Evolutionary conservation across 2,888 invertebrate species (phyloP).

Genomic region (Papilio protenor): DNA sequence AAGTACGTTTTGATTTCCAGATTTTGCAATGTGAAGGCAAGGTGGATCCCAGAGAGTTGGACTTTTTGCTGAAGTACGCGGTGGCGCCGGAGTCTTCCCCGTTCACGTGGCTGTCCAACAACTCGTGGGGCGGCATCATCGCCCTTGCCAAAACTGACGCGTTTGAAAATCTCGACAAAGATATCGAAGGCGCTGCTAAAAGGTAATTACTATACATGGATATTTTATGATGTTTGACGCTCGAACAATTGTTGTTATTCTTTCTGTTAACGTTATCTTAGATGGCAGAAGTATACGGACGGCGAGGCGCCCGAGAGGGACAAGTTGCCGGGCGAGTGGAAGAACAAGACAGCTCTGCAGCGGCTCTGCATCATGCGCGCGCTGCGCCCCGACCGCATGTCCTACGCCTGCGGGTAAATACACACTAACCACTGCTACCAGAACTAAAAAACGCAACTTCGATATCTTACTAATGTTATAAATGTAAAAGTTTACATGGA

Average conservation of each 20-base stretch:
- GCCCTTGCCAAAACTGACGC: slow-evolving; percentile 90
- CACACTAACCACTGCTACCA: background rate
- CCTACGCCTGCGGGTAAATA: slow-evolving; percentile 91
- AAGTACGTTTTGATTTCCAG: slow-evolving; percentile 50
- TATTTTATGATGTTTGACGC: background rate
- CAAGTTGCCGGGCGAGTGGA: slow-evolving; percentile 98
- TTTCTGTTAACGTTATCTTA: slow-evolving; percentile 49
- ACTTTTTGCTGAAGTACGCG: slow-evolving; percentile 94
- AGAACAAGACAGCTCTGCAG: slow-evolving; percentile 93
- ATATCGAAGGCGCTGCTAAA: slow-evolving; percentile 95
- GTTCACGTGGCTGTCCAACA: slow-evolving; percentile 92
- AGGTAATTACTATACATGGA: slow-evolving; percentile 64
- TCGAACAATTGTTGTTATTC: background rate
- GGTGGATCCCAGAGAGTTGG: slow-evolving; percentile 90
- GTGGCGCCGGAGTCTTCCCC: slow-evolving; percentile 89
- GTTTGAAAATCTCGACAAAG: slow-evolving; percentile 93
- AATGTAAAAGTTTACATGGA: too few species aligned
- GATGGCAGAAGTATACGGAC: slow-evolving; percentile 97
- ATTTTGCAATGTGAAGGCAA: slow-evolving; percentile 83
- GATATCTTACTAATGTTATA: too few species aligned
- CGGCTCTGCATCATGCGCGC: slow-evolving; percentile 96
- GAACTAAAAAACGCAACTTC: background rate
- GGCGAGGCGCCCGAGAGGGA: slow-evolving; percentile 97
- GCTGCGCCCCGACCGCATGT: slow-evolving; percentile 96
- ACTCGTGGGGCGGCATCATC: slow-evolving; percentile 93